phyloP scores from a whole-genome alignment of 1,140 invertebrate genomes.

The Drosophila hydei region DNA sequence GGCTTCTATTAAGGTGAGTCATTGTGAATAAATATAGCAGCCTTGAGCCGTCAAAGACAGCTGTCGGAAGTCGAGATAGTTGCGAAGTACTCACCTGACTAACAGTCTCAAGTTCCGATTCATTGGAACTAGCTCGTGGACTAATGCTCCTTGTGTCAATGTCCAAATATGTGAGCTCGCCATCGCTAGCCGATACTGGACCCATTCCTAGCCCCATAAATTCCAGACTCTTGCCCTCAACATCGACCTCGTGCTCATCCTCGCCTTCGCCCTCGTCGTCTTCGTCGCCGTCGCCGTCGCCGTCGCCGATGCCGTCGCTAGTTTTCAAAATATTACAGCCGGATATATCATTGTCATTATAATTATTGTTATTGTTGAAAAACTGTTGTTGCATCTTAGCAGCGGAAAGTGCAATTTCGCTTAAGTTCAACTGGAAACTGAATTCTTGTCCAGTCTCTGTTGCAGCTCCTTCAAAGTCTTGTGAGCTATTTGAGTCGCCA shows the following conservation, averaged over 20 bases:
- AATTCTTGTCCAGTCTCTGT: not conserved
- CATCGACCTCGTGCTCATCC: not conserved
- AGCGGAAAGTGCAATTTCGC: not conserved
- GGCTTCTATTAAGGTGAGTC: too few species aligned
- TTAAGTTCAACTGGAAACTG: conserved; percentile 3
- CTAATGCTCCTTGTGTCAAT: conserved; percentile 19
- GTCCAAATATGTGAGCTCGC: conserved; percentile 21
- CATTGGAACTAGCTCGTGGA: conserved; percentile 19
- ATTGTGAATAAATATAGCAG: too few species aligned
- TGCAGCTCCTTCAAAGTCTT: conserved; percentile 6
- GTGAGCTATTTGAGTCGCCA: conserved; percentile 27
- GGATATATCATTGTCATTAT: conserved; percentile 9
- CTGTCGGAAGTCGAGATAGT: too few species aligned
- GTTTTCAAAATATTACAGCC: conserved; percentile 6
- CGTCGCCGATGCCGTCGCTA: not conserved
- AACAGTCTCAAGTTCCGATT: conserved; percentile 20
- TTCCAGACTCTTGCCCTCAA: not conserved
- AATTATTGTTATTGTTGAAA: conserved; percentile 29
- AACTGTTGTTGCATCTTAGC: conserved; percentile 40
- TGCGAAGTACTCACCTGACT: conserved; percentile 25
- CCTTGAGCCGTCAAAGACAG: too few species aligned
- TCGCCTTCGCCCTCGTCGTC: not conserved
- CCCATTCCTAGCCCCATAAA: not conserved
- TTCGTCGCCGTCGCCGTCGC: not conserved
- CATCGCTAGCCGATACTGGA: conserved; percentile 30